Evolutionary conservation across 2,113 vertebrate species (phyloP), one percentile per base, ranked within the genome.

Genomic region (Phoenicopterus ruber): DNA sequence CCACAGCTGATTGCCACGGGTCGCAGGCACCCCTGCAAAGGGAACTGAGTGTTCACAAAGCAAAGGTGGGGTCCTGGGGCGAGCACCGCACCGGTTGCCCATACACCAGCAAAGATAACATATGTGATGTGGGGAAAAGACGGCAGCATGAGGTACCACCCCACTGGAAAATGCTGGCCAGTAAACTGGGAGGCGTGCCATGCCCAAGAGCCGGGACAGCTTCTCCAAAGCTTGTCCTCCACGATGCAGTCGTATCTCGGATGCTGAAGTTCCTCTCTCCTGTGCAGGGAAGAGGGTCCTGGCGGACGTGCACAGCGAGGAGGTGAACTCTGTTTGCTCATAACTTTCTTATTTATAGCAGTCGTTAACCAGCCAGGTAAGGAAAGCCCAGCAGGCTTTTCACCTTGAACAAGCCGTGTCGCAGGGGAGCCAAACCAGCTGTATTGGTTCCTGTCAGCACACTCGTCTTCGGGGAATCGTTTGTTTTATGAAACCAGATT

Each of bases 401-500:
- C 73, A 82, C 86, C 73, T 74, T 65, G 78, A 79, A 22, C 52
- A 82, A 84, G 34, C 26, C 1, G 0, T 46, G 32, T 76, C 92
- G 89, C 92, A 76, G 44, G 57, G 28, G 80, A 88, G 11, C 50
- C 81, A 90, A 72, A 66, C 47, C 61, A 91, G 72, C 82, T 93
- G 36, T 21, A 38, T 7, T 69, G 83, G 86, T 34, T 79, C 61
- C 54, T 90, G 50, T 62, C 63, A 74, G 52, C 63, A 81, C 76
- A 65, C 44, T 63, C 44, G 14, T 82, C 76, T 86, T 76, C 82
- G 34, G 72, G 61, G 61, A 92, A 72, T 63, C 8, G 3, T 73
- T 94, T 93, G 31, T 71, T 94, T 63, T 31, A 36, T n/a, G 44
- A 78, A 92, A 74, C 76, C 79, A 86, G 32, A 74, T 71, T 93